Evolutionary conservation across 2,888 invertebrate genomes (phyloP), one percentile per base, ranked within the genome.

Genomic region (Patella pellucida): DNA sequence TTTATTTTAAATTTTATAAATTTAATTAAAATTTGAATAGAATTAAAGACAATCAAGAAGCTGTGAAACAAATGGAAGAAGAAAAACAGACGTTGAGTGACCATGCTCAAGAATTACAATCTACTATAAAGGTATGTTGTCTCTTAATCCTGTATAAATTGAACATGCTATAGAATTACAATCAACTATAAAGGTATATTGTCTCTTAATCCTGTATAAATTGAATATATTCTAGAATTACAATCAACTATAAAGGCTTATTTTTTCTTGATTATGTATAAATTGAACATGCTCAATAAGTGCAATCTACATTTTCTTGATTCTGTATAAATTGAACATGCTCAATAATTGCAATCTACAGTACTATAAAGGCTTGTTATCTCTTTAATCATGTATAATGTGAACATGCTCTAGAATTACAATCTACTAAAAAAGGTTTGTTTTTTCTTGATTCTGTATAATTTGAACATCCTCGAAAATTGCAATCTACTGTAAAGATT

Each of bases 131-230:
- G 85, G 91, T 90, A 80, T 56, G 72, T 62, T 19, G 0, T n/a
- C 50, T 41, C 23, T n/a, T 71, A 12, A n/a, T 19, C 69, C 31
- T 12, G 16, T 23, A 41, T 31, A 31, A 80, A 89, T 87, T 71
- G 89, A 91, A 71, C 91, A 92, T 78, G 92, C 92, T 3, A 82
- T 88, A 41, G 90, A 91, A 73, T 84, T 92, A 11, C 85, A 92
- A 78, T 85, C 84, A n/a, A 90, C 91, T 11, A 88, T 92, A 52
- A 90, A 90, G 84, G 91, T 90, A 79, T 56, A 70, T 62, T 19
- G 0, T 5, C 31, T 31, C 5, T 5, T 31, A 31, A 31, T 31
- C 31, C 31, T 4, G 31, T 4, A 31, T 31, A 31, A 31, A 0
- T 0, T 31, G 31, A 31, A 31, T 0, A 5, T 31, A 0, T 7